phyloP scores from a whole-genome alignment of 2,113 vertebrate species.

The Etia nguti region DNA sequence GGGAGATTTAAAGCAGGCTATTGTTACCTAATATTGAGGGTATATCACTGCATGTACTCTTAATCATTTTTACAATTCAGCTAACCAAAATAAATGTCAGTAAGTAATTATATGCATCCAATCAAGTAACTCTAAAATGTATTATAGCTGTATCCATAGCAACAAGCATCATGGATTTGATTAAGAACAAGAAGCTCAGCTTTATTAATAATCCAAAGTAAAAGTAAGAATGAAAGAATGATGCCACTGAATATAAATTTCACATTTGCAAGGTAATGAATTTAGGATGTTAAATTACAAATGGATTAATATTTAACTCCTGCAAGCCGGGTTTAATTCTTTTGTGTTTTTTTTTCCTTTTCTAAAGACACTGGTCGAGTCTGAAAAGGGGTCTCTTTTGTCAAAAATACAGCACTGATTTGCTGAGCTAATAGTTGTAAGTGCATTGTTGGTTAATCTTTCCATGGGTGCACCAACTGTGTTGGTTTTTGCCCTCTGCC shows the following conservation, averaged over 20 bases:
- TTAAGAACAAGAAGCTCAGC: neutral
- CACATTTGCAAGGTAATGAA: constrained; percentile 6
- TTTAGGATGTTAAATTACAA: constrained; percentile 2
- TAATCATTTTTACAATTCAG: neutral
- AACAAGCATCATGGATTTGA: neutral
- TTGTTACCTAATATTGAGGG: neutral
- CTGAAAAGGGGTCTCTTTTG: neutral
- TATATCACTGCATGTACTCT: neutral
- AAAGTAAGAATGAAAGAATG: neutral
- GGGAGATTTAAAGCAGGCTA: neutral
- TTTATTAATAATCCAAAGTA: neutral
- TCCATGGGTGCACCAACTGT: neutral
- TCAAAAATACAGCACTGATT: neutral
- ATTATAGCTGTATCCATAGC: constrained; percentile 4
- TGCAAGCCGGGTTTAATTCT: neutral
- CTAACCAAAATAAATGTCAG: neutral
- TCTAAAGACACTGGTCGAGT: neutral
- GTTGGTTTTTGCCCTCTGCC: neutral
- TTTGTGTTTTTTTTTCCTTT: neutral
- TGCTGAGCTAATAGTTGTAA: neutral
- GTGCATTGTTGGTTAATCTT: neutral
- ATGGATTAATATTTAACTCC: neutral
- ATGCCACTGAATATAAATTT: neutral
- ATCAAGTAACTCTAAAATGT: neutral
- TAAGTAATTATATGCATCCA: neutral